Base-by-base conservation (phyloP, 1,140 invertebrate genomes). In the Drosophila nannoptera region DNA sequence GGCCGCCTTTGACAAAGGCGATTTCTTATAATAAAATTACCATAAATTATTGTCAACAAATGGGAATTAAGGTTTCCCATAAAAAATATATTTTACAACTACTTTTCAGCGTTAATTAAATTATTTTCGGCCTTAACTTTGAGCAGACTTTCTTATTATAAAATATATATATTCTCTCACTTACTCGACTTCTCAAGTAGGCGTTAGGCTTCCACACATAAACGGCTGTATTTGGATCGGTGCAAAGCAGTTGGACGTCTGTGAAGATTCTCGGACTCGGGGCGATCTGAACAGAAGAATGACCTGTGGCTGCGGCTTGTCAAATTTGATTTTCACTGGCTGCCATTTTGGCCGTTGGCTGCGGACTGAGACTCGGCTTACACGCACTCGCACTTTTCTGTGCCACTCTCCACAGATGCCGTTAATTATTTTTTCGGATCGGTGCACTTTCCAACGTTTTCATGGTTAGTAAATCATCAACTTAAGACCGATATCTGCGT, bases 401-500 rank as follows among this genome's bases (percentile, higher is more conserved):
- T 45, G 52, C 52, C 65, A 35, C 40, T 53, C 42, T 36, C 29
- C 55, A 52, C 54, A 50, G 16, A 66, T 49, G 61, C 72, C 31
- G 58, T 82, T 69, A 69, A 54, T 80, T 64, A 49, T 45, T 67
- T 75, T 69, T 33, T 59, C 61, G 32, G 49, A 56, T 40, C 33
- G 59, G 55, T 55, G 56, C 43, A 83, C 80, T 83, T 83, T 83
- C 69, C 69, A 73, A 50, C 77, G 63, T 76, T 84, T 83, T 80
- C 69, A 83, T 80, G 81, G 76, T 68, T 72, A 77, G 61, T 71
- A 77, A 82, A 77, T 62, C 71, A 68, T 66, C 35, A 67, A 56
- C 22, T 36, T 45, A 22, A 22, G 42, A 9, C 32, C 54, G 35
- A 69, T 67, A 49, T 74, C 62, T 78, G 58, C 56, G 48, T 69